Conservation (phyloP, 2,797 vertebrate genomes). For the Phoeniculus purpureus region DNA sequence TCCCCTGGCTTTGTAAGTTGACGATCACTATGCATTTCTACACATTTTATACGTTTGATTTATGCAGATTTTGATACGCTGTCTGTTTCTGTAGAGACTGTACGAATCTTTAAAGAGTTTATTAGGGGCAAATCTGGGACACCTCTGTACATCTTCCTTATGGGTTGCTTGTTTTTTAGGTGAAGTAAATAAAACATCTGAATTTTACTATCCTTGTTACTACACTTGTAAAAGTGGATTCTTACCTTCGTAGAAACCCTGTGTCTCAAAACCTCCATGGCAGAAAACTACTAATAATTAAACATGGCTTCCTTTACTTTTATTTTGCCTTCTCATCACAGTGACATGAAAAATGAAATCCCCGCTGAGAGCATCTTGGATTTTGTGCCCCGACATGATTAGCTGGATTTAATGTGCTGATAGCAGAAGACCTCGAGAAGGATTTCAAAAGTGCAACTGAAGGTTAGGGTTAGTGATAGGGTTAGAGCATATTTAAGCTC, state of each 20-base stretch:
- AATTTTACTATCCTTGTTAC: conserved; percentile 65
- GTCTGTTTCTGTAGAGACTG: conserved; percentile 88
- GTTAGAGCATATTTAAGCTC: too few species aligned
- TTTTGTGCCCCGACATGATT: background rate
- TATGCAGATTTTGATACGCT: conserved; percentile 88
- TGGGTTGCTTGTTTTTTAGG: conserved; percentile 84
- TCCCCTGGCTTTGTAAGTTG: conserved; percentile 81
- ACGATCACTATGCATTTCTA: conserved; percentile 87
- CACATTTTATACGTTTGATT: conserved; percentile 87
- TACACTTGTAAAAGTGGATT: conserved; percentile 47
- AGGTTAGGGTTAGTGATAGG: background rate
- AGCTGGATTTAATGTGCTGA: background rate
- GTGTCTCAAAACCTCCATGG: background rate
- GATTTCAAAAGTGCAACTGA: background rate
- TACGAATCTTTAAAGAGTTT: conserved; percentile 81
- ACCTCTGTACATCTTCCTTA: conserved; percentile 79
- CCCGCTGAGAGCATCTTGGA: background rate
- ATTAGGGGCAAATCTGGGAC: conserved; percentile 78
- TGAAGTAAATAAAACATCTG: conserved; percentile 83
- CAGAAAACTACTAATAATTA: background rate
- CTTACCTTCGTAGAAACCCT: background rate
- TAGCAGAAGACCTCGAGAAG: background rate
- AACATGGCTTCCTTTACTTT: background rate
- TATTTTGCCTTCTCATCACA: background rate
- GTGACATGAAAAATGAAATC: background rate